Percentiles rank a stretch among this genome's conserved stretches.
phyloP scores from a whole-genome alignment of 2,888 invertebrate species.

The Meganola albula region DNA sequence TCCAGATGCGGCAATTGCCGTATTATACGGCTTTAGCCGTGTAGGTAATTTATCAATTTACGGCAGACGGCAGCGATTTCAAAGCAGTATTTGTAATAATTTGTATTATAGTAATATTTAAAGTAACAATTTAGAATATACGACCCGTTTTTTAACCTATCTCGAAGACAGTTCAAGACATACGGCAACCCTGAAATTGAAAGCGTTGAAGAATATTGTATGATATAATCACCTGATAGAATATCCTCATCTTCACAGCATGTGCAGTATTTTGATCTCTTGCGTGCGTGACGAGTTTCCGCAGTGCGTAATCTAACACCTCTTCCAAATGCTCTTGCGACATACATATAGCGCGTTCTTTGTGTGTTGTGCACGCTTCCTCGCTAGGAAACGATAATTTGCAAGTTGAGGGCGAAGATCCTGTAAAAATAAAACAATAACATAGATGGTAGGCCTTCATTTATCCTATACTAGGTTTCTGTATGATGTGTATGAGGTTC shows the following conservation, averaged over 20 bases:
- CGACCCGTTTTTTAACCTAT: too few relatives aligned
- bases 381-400: constrained; percentile 61
- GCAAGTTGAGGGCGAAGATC: constrained; percentile 66
- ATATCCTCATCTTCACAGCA: constrained; percentile 86
- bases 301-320: constrained; percentile 72
- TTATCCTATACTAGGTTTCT: too few relatives aligned
- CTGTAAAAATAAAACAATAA: constrained; percentile 25
- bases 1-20: too few relatives aligned
- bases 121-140: neutral
- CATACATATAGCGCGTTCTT: constrained; percentile 47
- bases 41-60: too few relatives aligned
- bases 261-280: constrained; percentile 69
- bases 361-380: constrained; percentile 53
- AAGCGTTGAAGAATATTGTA: too few relatives aligned
- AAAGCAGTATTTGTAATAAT: too few relatives aligned
- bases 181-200: too few relatives aligned
- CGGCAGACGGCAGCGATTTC: too few relatives aligned
- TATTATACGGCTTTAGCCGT: too few relatives aligned
- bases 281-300: constrained; percentile 61
- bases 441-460: neutral
- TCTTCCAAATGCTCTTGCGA: constrained; percentile 51
- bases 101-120: too few relatives aligned
- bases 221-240: constrained; percentile 82
- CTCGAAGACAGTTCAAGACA: too few relatives aligned
- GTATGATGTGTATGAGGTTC: too few relatives aligned